These are phyloP conservation scores for Heliconius himera DNA, from an alignment of 1,140 invertebrate genomes.

Conservation along the genomic window DNA sequence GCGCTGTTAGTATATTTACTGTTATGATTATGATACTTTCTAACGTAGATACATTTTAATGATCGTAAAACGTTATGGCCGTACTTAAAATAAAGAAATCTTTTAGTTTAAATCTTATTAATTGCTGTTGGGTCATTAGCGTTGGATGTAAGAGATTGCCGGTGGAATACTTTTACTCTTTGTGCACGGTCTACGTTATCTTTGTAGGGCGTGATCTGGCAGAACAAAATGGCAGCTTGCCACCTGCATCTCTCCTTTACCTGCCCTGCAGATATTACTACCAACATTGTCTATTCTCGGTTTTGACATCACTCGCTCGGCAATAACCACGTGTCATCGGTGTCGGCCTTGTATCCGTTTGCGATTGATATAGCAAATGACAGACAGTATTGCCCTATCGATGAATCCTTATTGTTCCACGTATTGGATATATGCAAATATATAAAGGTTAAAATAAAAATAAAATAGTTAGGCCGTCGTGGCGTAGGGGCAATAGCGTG, in stretches of 20 bases:
- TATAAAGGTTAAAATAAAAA: too few species aligned
- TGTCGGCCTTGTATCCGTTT: constrained; percentile 27
- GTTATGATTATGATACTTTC: constrained; percentile 10
- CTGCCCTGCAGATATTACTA: constrained; percentile 46
- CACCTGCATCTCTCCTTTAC: constrained; percentile 50
- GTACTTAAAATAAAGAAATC: background rate
- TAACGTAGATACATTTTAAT: background rate
- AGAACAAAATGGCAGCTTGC: constrained; percentile 57
- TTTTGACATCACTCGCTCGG: constrained; percentile 62
- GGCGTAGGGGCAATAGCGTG: too few species aligned
- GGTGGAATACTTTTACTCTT: background rate
- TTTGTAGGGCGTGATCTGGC: constrained; percentile 32
- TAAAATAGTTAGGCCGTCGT: too few species aligned
- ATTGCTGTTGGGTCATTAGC: background rate
- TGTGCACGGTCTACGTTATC: constrained; percentile 15
- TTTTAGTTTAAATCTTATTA: background rate
- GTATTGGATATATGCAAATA: background rate
- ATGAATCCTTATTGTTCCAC: background rate
- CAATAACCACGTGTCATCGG: constrained; percentile 58
- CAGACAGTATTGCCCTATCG: background rate
- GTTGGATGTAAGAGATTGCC: background rate
- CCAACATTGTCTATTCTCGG: constrained; percentile 56
- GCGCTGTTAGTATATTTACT: constrained; percentile 21
- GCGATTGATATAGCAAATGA: constrained; percentile 19
- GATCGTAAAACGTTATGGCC: background rate